A percentile compares a stretch with the other conserved stretches of the same genome.
These are phyloP conservation scores for Acyrthosiphon pisum DNA, from an alignment of 1,140 invertebrate genomes.

Conservation along the genomic window DNA sequence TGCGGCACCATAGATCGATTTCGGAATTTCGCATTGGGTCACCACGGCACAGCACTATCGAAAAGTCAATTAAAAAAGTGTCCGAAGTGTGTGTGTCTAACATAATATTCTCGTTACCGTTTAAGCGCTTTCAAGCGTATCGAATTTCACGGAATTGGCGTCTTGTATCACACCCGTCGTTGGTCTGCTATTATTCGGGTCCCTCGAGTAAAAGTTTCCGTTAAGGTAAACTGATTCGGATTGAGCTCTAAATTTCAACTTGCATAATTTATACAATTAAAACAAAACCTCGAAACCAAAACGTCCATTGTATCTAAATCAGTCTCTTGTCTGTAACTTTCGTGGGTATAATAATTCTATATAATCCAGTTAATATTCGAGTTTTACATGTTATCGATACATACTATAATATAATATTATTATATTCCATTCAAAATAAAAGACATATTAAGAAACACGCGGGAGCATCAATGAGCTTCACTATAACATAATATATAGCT, in stretches of 20 bases:
- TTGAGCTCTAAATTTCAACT: slow-evolving; percentile 20
- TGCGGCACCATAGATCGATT: background rate
- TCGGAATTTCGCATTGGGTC: background rate
- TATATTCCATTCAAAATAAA: background rate
- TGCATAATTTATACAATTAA: slow-evolving; percentile 22
- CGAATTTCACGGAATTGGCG: slow-evolving; percentile 13
- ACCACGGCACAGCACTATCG: background rate
- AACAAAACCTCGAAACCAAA: slow-evolving; percentile 29
- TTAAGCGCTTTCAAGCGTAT: slow-evolving; percentile 18
- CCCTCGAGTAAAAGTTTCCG: slow-evolving; percentile 27
- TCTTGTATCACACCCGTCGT: slow-evolving; percentile 26
- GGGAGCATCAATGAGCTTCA: background rate
- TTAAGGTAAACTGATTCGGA: slow-evolving; percentile 10
- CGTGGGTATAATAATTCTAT: background rate
- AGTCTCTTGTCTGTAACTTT: background rate
- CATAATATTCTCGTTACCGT: slow-evolving; percentile 19
- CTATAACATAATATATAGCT: no score
- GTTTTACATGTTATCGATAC: background rate
- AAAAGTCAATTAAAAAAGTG: slow-evolving; percentile 44
- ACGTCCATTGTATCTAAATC: slow-evolving; percentile 12
- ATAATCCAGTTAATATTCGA: background rate
- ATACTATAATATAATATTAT: background rate
- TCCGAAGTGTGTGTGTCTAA: background rate
- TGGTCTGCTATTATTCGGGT: slow-evolving; percentile 20
- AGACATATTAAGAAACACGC: background rate